Evolutionary conservation across 2,113 vertebrate genomes (phyloP).

Genomic region (Podocnemis expansa): DNA sequence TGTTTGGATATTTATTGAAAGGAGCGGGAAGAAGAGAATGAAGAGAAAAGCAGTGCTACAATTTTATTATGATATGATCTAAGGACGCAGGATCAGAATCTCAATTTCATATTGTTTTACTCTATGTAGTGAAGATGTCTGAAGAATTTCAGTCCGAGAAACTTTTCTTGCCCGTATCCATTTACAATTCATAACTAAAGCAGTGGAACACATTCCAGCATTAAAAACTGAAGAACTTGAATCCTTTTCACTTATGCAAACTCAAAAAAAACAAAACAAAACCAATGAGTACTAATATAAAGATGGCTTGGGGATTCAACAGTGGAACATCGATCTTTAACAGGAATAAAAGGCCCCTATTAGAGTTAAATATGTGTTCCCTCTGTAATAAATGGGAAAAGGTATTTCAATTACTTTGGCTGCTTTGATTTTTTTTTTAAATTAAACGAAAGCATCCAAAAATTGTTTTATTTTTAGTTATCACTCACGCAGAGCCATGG

Average conservation of each 20-base stretch:
- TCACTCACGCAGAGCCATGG: background rate
- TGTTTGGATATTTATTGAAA: background rate
- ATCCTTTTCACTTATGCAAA: no score
- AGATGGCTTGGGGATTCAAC: no score
- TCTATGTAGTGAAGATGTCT: background rate
- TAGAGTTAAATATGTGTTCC: background rate
- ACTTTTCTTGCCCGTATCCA: background rate
- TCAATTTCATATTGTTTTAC: fast-evolving
- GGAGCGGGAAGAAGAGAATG: background rate
- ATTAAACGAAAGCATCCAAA: no score
- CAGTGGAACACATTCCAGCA: background rate
- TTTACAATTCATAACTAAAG: background rate
- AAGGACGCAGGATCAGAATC: background rate
- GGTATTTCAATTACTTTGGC: no score
- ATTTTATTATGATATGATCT: background rate
- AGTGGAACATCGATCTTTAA: background rate
- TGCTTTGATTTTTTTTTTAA: no score
- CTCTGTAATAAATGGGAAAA: background rate
- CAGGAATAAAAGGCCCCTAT: background rate
- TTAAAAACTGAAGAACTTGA: background rate
- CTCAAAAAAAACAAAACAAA: no score
- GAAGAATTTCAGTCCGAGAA: background rate
- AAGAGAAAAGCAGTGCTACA: background rate
- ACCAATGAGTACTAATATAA: no score
- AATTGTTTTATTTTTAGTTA: background rate